phyloP scores from a whole-genome alignment of 2,113 vertebrate genomes.

The Trogon surrucura region DNA sequence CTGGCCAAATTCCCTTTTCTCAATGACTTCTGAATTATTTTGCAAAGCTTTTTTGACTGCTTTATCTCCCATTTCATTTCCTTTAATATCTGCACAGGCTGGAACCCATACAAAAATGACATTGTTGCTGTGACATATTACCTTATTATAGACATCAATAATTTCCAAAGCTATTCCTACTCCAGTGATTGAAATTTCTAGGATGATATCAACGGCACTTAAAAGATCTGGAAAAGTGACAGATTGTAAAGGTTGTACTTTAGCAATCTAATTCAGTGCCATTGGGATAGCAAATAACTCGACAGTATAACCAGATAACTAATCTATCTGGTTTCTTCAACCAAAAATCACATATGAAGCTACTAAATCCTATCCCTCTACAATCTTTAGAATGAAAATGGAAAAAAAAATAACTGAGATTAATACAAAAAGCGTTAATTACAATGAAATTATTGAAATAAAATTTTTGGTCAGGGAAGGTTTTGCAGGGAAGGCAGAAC shows the following conservation, averaged over 20 bases:
- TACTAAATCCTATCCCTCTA: not conserved
- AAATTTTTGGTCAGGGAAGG: not conserved
- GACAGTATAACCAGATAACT: constrained; percentile 54
- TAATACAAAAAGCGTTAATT: not conserved
- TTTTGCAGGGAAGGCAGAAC: not conserved
- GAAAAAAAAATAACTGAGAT: not conserved
- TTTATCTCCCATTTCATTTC: constrained; percentile 78
- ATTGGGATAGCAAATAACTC: constrained; percentile 73
- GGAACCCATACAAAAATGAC: constrained; percentile 72
- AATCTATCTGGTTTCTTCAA: constrained; percentile 58
- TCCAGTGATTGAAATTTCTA: constrained; percentile 76
- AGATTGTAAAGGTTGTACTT: constrained; percentile 77
- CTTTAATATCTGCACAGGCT: constrained; percentile 72
- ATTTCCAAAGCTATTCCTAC: constrained; percentile 73
- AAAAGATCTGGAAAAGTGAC: constrained; percentile 77
- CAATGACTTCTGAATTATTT: constrained; percentile 74
- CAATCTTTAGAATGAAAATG: not conserved
- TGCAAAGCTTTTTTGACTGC: constrained; percentile 70
- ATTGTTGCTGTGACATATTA: constrained; percentile 76
- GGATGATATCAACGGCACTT: constrained; percentile 73
- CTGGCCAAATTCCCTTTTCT: constrained; percentile 60
- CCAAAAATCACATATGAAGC: not conserved
- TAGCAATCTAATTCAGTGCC: constrained; percentile 72
- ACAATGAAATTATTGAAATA: not conserved
- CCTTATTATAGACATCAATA: constrained; percentile 79